Evolutionary conservation across 2,888 invertebrate genomes (phyloP), one percentile per base, ranked within the genome.

Genomic region (Tillus elongatus): DNA sequence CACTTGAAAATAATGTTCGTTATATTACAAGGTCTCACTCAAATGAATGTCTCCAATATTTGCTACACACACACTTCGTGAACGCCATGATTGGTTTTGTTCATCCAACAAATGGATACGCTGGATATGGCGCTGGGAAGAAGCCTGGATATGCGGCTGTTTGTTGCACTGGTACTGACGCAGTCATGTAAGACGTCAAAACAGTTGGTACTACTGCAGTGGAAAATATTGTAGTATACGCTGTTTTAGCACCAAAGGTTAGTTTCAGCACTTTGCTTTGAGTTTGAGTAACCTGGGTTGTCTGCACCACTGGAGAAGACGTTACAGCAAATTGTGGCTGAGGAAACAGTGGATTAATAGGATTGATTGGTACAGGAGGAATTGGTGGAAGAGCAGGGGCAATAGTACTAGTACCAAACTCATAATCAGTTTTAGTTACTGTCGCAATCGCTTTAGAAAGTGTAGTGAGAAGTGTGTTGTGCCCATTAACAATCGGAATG

Each of bases 171-270:
- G 85, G 75, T 15, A 89, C 69, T 1, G 86, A 84, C 10, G 82
- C 81, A 3, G 89, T 89, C 44, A 89, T 73, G 58, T 83, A 85
- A 10, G 84, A 81, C n/a, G 90, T 89, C 41, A 89, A 62, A 34
- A 81, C 71, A 1, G 88, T 88, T 4, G 89, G 88, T 28, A 89
- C 78, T 30, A 90, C 78, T 53, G 75, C 79, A 26, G 89, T 88
- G 2, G 85, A 83, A 61, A 79, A 88, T 40, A 91, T 70, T 2
- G 89, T 90, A 4, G 90, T 90, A 58, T 83, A 84, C 1, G 88
- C 80, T 1, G 89, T 89, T 63, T 86, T 87, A 16, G 90, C 89
- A n/a, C 90, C 89, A 58, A 90, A 90, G 8, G 88, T 89, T 47
- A 90, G 67, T 63, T 89, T 88, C 43, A 90, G 66, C 35, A 89